Base-by-base conservation (phyloP, 2,888 invertebrate species). In the Campaea margaritaria region DNA sequence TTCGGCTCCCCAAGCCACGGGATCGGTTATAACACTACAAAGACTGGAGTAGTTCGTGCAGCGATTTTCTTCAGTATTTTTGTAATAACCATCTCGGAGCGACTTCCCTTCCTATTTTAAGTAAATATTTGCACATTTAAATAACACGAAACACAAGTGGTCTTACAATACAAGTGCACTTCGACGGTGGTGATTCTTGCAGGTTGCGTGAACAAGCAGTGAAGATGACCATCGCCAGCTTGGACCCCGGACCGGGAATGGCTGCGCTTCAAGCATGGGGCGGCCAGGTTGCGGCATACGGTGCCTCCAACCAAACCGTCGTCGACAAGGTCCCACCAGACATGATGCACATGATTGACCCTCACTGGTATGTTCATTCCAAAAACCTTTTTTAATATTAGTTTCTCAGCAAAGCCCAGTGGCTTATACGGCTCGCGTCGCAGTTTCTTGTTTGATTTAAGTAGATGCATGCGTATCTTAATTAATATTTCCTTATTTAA, bases 281-380 rank as follows among this genome's bases (percentile, higher is more conserved):
- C 64, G 91, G 91, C 42, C 88, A 89, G 70, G 85, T 92, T 60
- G 88, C 86, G 44, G 87, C 89, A 43, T 88, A 93, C 74, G 88
- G 93, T 76, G 81, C 93, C 74, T 78, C 93, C 64, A 97, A 97
- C 89, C 94, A 95, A 78, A 96, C 97, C 64, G 96, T 97, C 69
- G 96, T 96, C 72, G 97, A 97, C 89, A 96, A 95, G 87, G 96
- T 96, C 70, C 91, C 94, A 48, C 94, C 95, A 14, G 96, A 96
- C 49, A 95, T 96, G 95, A 90, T 96, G 68, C 95, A 95, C 81
- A 89, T 96, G 93, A 91, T 96, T 69, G 96, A 96, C 82, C 93
- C 96, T 42, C 95, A 96, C 82, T 97, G 97, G 97, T 96, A 94
- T 70, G 79, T 11, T 5, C 7, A 27, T 27, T 27, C 27, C 27